Evolutionary conservation across 2,888 invertebrate genomes (phyloP).

Genomic region (Ganaspis brasiliensis): DNA sequence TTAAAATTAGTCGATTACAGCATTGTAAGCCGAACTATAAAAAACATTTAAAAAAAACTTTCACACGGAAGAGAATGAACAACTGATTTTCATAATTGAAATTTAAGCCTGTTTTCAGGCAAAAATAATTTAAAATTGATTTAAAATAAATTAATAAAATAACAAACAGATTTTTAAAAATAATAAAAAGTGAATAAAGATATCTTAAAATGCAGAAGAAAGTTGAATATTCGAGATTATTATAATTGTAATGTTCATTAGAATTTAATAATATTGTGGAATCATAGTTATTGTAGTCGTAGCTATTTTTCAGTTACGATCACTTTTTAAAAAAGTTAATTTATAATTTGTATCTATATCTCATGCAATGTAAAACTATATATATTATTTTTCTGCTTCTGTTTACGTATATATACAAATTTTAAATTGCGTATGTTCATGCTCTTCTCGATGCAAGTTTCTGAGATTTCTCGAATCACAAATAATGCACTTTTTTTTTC

Average conservation of each 20-base stretch:
- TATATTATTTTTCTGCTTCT: slow-evolving; percentile 31
- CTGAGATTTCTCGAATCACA: slow-evolving; percentile 30
- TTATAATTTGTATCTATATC: neutral
- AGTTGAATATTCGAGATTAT: no score
- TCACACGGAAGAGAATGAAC: slow-evolving; percentile 38
- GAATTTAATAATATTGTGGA: no score
- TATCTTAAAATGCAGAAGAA: no score
- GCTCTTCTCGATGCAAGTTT: slow-evolving; percentile 39
- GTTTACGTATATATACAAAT: slow-evolving; percentile 38
- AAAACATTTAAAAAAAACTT: slow-evolving; percentile 2
- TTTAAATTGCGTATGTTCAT: slow-evolving; percentile 18
- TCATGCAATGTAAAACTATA: slow-evolving; percentile 33
- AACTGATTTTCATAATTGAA: neutral
- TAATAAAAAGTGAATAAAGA: no score
- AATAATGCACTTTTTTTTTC: slow-evolving; percentile 37
- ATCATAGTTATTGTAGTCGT: no score
- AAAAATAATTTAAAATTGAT: no score
- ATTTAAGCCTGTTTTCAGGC: no score
- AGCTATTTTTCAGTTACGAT: no score
- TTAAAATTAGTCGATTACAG: slow-evolving; percentile 35
- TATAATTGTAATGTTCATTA: no score
- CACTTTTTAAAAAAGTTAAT: no score
- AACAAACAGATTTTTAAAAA: no score
- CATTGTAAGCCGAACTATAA: slow-evolving; percentile 39
- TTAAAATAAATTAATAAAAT: no score